Evolutionary conservation across 2,797 vertebrate species (phyloP).

Genomic region (Numenius phaeopus): DNA sequence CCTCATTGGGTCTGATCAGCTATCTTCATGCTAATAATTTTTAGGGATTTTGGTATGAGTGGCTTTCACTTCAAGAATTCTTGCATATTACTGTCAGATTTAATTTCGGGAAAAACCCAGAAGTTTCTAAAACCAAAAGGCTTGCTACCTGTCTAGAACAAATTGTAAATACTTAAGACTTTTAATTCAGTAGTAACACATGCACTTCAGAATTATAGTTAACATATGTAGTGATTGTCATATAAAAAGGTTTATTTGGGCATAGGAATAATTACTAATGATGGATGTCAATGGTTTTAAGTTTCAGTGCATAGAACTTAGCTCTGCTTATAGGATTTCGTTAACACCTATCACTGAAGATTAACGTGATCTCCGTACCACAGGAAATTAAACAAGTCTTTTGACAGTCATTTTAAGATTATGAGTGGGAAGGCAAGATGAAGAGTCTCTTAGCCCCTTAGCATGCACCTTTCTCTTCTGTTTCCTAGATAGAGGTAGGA

Average conservation of each 20-base stretch:
- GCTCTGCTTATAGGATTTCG: slow-evolving; percentile 55
- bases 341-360: slow-evolving; percentile 67
- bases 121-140: background rate
- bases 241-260: slow-evolving; percentile 28
- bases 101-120: background rate
- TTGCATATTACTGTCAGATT: background rate
- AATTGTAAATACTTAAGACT: background rate
- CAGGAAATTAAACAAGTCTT: slow-evolving; percentile 47
- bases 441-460: slow-evolving; percentile 22
- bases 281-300: slow-evolving; percentile 32
- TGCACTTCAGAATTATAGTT: background rate
- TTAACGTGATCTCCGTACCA: slow-evolving; percentile 52
- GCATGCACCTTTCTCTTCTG: background rate
- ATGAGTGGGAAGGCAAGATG: slow-evolving; percentile 22
- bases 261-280: slow-evolving; percentile 26
- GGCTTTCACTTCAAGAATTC: background rate
- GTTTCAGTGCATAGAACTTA: slow-evolving; percentile 10
- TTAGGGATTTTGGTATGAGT: background rate
- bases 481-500: background rate
- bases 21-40: background rate
- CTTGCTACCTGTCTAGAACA: background rate
- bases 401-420: slow-evolving; percentile 59
- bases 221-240: slow-evolving; percentile 9
- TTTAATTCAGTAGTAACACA: background rate
- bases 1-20: background rate